Percentiles rank a stretch among this genome's conserved stretches.
Evolutionary conservation across 2,113 vertebrate genomes (phyloP).

Genomic region (Polyodon spathula): DNA sequence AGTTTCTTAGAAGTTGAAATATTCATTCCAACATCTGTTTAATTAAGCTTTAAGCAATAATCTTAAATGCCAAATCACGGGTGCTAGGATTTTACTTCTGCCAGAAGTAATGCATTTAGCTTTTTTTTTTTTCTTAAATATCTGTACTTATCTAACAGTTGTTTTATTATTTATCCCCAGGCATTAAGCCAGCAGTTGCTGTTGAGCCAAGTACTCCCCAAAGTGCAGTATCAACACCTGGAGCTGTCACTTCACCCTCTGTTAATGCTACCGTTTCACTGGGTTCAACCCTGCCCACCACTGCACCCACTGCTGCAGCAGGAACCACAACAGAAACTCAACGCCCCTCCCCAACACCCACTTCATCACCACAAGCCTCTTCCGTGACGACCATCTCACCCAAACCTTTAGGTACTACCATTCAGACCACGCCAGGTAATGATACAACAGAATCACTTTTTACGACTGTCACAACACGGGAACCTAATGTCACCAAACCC

Average conservation of each 20-base stretch:
- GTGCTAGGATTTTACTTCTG: slow-evolving; percentile 10
- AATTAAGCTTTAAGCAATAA: slow-evolving; percentile 18
- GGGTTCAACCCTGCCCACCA: slow-evolving; percentile 11
- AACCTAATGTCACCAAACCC: slow-evolving; percentile 10
- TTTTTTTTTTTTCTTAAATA: slow-evolving; percentile 15
- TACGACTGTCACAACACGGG: slow-evolving; percentile 4
- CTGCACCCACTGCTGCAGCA: slow-evolving; percentile 4
- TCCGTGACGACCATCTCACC: slow-evolving; percentile 10
- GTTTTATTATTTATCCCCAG: slow-evolving; percentile 49
- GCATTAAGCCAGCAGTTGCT: slow-evolving; percentile 56
- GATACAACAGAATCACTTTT: neutral
- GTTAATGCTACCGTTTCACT: slow-evolving; percentile 11
- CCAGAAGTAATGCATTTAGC: slow-evolving; percentile 14
- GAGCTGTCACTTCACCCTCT: slow-evolving; percentile 28
- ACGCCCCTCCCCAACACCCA: slow-evolving; percentile 8
- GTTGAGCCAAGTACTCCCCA: slow-evolving; percentile 28
- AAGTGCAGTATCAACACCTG: slow-evolving; percentile 23
- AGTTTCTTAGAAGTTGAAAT: slow-evolving; percentile 20
- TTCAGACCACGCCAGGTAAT: neutral
- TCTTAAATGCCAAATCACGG: slow-evolving; percentile 5
- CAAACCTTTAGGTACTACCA: too few species aligned
- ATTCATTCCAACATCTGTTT: slow-evolving; percentile 17
- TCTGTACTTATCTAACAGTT: slow-evolving; percentile 42
- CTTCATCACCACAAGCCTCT: slow-evolving; percentile 10
- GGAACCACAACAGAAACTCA: slow-evolving; percentile 9